These are phyloP conservation scores for Polyodon spathula DNA, from an alignment of 2,113 vertebrate species.

Conservation along the genomic window DNA sequence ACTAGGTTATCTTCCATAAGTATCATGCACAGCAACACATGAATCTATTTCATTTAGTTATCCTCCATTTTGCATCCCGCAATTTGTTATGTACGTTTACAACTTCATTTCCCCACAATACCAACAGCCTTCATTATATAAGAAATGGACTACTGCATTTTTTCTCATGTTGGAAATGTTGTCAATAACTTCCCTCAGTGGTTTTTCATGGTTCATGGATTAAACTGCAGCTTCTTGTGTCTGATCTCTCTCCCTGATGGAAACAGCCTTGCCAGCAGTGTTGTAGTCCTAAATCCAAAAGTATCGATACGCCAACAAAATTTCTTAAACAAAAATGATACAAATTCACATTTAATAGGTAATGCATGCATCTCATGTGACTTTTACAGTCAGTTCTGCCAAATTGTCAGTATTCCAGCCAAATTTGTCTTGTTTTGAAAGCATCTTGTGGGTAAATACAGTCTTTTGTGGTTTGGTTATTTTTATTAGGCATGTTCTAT, in stretches of 20 bases:
- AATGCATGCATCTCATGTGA: too few relatives aligned
- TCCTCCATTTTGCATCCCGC: conserved; percentile 21
- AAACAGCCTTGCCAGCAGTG: not conserved
- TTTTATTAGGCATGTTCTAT: too few relatives aligned
- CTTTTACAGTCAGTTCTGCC: too few relatives aligned
- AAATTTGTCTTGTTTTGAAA: too few relatives aligned
- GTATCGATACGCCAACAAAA: too few relatives aligned
- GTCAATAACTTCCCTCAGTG: conserved; percentile 31
- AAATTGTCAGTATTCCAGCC: too few relatives aligned
- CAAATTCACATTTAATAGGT: too few relatives aligned
- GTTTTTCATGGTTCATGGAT: conserved; percentile 20
- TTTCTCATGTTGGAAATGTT: conserved; percentile 21
- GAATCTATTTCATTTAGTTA: conserved; percentile 27
- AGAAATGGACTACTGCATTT: conserved; percentile 14
- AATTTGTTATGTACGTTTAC: conserved; percentile 15
- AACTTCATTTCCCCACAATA: conserved; percentile 1
- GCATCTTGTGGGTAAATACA: too few relatives aligned
- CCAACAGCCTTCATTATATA: conserved; percentile 36
- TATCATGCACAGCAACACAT: conserved; percentile 36
- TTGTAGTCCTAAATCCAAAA: too few relatives aligned
- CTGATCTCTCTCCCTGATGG: too few relatives aligned
- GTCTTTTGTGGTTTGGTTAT: too few relatives aligned
- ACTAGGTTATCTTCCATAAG: conserved; percentile 32
- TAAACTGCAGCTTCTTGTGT: conserved; percentile 7
- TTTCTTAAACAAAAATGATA: too few relatives aligned